Conservation (phyloP, 2,113 vertebrate species). For the Sinocyclocheilus grahami region DNA sequence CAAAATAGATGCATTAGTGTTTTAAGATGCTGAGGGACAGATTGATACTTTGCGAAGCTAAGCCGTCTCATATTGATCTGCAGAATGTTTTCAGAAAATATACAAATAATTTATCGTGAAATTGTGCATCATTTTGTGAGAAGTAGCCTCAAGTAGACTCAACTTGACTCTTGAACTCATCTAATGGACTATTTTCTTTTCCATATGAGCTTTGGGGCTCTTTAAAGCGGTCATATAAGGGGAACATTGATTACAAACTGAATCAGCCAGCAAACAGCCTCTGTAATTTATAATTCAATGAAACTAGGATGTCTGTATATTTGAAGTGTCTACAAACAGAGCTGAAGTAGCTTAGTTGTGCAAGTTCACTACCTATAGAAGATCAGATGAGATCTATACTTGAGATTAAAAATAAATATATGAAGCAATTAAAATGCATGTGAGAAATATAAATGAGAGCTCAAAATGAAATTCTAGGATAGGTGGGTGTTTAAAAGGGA, state of each 20-base stretch:
- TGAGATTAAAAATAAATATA: not conserved
- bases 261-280: not conserved
- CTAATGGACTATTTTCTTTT: not conserved
- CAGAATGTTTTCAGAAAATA: conserved; percentile 31
- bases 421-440: not conserved
- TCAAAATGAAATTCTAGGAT: conserved; percentile 11
- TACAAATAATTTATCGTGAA: conserved; percentile 13
- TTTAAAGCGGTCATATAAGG: not conserved
- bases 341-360: not conserved
- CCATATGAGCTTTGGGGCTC: not conserved
- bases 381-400: not conserved
- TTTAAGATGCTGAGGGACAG: conserved; percentile 20
- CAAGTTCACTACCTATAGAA: not conserved
- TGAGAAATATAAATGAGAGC: not conserved
- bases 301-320: not conserved
- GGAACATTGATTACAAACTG: conserved; percentile 1
- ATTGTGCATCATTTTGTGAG: not conserved
- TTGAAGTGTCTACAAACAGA: not conserved
- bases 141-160: not conserved
- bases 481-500: not conserved
- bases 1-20: conserved; percentile 39
- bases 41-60: not conserved
- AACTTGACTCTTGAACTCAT: conserved; percentile 10
- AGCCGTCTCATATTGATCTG: conserved; percentile 43
- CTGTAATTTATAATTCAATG: conserved; percentile 1